phyloP scores from a whole-genome alignment of 2,797 vertebrate species.

The Nyctibius grandis region DNA sequence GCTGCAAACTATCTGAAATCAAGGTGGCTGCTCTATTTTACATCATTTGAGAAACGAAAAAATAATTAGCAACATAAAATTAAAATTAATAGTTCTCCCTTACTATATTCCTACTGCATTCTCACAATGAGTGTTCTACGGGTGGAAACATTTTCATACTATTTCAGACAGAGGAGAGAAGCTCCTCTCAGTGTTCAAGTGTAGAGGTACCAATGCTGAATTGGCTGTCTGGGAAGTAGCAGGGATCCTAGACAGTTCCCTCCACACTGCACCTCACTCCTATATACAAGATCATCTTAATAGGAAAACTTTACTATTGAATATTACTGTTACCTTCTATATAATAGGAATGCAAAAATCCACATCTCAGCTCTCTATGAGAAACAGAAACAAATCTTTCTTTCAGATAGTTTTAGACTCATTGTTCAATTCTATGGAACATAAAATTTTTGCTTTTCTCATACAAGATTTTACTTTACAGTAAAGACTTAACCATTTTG shows the following conservation, averaged over 20 bases:
- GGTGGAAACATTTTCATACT: neutral
- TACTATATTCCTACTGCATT: neutral
- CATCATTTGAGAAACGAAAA: neutral
- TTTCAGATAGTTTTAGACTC: neutral
- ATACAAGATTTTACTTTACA: neutral
- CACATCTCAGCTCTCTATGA: neutral
- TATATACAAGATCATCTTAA: neutral
- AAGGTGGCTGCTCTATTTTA: neutral
- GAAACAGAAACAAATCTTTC: neutral
- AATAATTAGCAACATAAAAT: neutral
- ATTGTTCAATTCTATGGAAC: neutral
- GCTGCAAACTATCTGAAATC: neutral
- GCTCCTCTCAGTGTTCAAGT: neutral
- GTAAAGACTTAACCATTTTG: neutral
- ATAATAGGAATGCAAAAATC: neutral
- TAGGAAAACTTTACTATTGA: neutral
- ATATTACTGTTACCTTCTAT: neutral
- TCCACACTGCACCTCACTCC: neutral
- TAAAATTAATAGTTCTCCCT: neutral
- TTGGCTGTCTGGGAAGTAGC: neutral
- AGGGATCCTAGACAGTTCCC: neutral
- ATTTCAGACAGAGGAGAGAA: neutral
- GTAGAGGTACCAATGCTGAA: neutral
- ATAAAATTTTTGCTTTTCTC: neutral
- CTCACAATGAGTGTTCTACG: neutral